These are phyloP conservation scores for Mustelus asterias DNA, from an alignment of 2,113 vertebrate genomes.

Conservation along the genomic window DNA sequence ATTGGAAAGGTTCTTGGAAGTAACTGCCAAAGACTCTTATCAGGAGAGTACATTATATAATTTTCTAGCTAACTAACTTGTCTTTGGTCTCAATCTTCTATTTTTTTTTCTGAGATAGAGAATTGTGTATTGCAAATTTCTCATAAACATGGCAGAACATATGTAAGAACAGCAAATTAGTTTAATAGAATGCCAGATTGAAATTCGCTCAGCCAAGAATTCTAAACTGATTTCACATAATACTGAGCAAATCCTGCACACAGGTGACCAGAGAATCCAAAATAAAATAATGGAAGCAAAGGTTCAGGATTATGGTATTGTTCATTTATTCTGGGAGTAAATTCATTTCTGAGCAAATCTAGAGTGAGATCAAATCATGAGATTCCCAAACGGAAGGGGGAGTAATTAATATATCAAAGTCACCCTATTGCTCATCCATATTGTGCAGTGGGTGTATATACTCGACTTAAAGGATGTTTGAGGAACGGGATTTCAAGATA, in stretches of 20 bases:
- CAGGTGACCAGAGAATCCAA: background rate
- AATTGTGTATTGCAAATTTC: background rate
- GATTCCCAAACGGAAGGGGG: background rate
- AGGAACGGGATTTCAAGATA: background rate
- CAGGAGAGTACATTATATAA: background rate
- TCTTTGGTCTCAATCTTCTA: background rate
- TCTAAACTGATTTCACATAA: background rate
- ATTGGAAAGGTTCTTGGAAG: background rate
- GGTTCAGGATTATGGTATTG: background rate
- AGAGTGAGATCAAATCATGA: background rate
- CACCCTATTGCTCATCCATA: background rate
- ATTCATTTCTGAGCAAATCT: background rate
- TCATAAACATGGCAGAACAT: background rate
- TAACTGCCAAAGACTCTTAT: background rate
- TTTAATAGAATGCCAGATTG: background rate
- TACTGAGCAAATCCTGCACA: background rate
- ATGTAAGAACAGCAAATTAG: slow-evolving; percentile 12
- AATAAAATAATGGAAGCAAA: background rate
- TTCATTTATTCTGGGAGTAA: background rate
- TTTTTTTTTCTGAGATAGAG: background rate
- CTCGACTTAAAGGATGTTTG: background rate
- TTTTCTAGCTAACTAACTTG: background rate
- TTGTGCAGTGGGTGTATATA: background rate
- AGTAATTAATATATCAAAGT: background rate
- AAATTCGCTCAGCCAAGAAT: background rate